A percentile compares a stretch with the other conserved stretches of the same genome.
Evolutionary conservation across 2,797 vertebrate species (phyloP).

Genomic region (Sebastes hubbsi): DNA sequence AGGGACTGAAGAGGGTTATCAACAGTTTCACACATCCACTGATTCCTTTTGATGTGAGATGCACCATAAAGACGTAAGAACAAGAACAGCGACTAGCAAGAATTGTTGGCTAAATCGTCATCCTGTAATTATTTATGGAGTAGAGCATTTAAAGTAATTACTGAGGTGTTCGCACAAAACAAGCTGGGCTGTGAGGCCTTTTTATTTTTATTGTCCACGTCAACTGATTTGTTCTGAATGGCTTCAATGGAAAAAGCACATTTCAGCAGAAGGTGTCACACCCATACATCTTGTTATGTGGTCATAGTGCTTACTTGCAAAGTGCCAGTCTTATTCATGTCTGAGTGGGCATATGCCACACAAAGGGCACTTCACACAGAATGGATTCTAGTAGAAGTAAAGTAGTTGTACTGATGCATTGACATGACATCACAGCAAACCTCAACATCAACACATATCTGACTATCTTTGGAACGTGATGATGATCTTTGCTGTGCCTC

Average conservation of each 20-base stretch:
- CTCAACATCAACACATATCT: slow-evolving; percentile 59
- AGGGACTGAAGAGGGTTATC: slow-evolving; percentile 45
- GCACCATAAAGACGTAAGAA: slow-evolving; percentile 19
- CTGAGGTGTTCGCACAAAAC: slow-evolving; percentile 18
- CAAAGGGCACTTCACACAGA: slow-evolving; percentile 60
- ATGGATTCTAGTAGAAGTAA: slow-evolving; percentile 39
- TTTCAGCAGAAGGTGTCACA: slow-evolving; percentile 75
- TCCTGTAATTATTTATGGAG: slow-evolving; percentile 45
- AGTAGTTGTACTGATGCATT: slow-evolving; percentile 55
- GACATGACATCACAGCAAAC: slow-evolving; percentile 71
- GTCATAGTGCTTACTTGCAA: slow-evolving; percentile 75
- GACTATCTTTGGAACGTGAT: slow-evolving; percentile 76
- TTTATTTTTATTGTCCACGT: slow-evolving; percentile 44
- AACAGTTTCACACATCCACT: slow-evolving; percentile 48
- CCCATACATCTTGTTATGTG: slow-evolving; percentile 55
- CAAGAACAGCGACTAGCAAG: slow-evolving; percentile 10
- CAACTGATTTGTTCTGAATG: slow-evolving; percentile 45
- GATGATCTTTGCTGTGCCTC: slow-evolving; percentile 73
- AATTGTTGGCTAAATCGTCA: slow-evolving; percentile 20
- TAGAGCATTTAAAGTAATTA: slow-evolving; percentile 49
- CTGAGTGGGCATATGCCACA: slow-evolving; percentile 71
- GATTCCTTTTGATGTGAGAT: slow-evolving; percentile 46
- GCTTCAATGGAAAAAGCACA: slow-evolving; percentile 50
- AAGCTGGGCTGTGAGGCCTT: slow-evolving; percentile 8
- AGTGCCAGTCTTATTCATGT: slow-evolving; percentile 79